Percentiles rank a stretch among this genome's conserved stretches.
These are phyloP conservation scores for Trachelus tabidus DNA, from an alignment of 2,888 invertebrate genomes.

Conservation along the genomic window DNA sequence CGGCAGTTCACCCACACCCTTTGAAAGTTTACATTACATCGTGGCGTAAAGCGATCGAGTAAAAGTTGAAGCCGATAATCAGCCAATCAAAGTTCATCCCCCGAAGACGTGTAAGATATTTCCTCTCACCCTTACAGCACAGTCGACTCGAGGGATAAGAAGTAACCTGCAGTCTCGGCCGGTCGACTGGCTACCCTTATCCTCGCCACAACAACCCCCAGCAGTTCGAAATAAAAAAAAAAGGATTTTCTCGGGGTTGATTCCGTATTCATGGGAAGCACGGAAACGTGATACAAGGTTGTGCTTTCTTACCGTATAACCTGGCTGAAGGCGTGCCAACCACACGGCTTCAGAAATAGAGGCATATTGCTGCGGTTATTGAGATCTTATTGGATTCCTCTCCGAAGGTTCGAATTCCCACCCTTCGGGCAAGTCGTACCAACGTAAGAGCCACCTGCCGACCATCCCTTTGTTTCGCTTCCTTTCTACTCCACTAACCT, in stretches of 20 bases:
- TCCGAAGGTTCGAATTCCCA: slow-evolving; percentile 3
- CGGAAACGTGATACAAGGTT: slow-evolving; percentile 6
- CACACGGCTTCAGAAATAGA: slow-evolving; percentile 2
- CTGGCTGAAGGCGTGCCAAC: background rate
- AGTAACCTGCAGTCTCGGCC: background rate
- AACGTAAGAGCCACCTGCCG: background rate
- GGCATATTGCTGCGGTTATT: slow-evolving; percentile 41
- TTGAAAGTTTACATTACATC: background rate
- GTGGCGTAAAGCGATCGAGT: background rate
- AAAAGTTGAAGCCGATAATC: background rate
- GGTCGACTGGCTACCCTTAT: background rate
- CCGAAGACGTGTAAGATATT: background rate
- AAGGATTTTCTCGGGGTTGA: slow-evolving; percentile 20
- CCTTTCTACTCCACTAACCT: background rate
- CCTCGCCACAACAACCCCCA: background rate
- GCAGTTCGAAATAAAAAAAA: background rate
- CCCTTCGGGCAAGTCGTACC: background rate
- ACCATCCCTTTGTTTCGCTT: background rate
- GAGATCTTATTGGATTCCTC: slow-evolving; percentile 39
- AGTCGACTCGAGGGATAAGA: background rate
- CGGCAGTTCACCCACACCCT: too few species aligned
- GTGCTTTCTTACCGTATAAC: background rate
- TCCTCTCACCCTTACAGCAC: background rate
- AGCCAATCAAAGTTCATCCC: background rate
- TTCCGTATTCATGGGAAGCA: slow-evolving; percentile 48